Percentiles rank a stretch among this genome's conserved stretches.
Evolutionary conservation across 2,888 invertebrate species (phyloP).

Genomic region (Scaptomyza caliginosa): DNA sequence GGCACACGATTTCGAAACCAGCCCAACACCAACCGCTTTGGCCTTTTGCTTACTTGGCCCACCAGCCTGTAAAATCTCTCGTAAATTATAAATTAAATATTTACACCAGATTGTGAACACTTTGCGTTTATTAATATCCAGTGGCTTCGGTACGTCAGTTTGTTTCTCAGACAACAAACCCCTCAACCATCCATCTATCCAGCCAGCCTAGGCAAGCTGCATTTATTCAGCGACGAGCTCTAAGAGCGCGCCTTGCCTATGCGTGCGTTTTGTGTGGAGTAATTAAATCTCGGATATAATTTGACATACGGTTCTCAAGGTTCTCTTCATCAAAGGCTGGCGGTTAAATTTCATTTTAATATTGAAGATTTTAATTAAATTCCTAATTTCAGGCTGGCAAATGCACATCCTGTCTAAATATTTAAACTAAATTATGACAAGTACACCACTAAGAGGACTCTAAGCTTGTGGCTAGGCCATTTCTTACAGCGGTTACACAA

Average conservation of each 20-base stretch:
- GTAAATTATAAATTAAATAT: slow-evolving; percentile 80
- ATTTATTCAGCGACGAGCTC: slow-evolving; percentile 15
- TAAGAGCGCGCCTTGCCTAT: background rate
- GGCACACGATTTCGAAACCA: background rate
- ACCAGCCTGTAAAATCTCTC: slow-evolving; percentile 58
- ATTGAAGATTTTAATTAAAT: slow-evolving; percentile 73
- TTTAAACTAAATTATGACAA: slow-evolving; percentile 61
- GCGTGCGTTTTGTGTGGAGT: slow-evolving; percentile 46
- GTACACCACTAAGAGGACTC: slow-evolving; percentile 39
- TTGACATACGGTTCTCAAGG: slow-evolving; percentile 61
- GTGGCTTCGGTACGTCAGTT: slow-evolving; percentile 62
- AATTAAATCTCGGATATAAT: slow-evolving; percentile 72
- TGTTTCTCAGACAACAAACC: slow-evolving; percentile 37
- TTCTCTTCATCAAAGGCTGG: slow-evolving; percentile 48
- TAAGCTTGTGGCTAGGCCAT: slow-evolving; percentile 49
- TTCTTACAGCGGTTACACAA: slow-evolving; percentile 49
- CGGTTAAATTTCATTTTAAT: slow-evolving; percentile 70
- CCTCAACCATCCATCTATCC: slow-evolving; percentile 6
- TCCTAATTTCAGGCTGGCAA: slow-evolving; percentile 54
- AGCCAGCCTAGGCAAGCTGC: slow-evolving; percentile 30
- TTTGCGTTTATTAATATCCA: slow-evolving; percentile 77
- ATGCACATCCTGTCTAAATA: slow-evolving; percentile 57
- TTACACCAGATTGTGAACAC: slow-evolving; percentile 75
- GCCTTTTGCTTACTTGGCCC: slow-evolving; percentile 3
- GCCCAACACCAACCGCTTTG: background rate